A percentile compares a stretch with the other conserved stretches of the same genome.
Conservation (phyloP, 35 echinoderm and acorn worm genomes). For the Nesometra sesokonis region DNA sequence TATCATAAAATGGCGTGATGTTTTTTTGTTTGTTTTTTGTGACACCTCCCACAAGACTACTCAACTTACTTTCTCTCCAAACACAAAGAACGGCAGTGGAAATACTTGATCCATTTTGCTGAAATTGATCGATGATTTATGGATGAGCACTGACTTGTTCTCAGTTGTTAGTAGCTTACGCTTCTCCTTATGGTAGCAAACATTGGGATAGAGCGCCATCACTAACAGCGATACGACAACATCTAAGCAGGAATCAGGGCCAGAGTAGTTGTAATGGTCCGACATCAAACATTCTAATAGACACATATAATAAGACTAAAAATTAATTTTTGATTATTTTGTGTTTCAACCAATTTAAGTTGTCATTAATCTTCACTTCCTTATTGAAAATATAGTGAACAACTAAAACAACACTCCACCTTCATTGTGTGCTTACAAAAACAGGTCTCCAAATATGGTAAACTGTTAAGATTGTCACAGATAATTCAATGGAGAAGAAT, state of each 20-base stretch:
- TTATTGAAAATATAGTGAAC: too few species aligned
- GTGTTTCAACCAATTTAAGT: not conserved
- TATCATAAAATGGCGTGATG: too few species aligned
- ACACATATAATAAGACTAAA: not conserved
- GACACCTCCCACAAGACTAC: too few species aligned
- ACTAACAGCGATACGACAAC: conserved; percentile 58
- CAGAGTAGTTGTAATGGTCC: conserved; percentile 69
- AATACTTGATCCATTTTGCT: conserved; percentile 96
- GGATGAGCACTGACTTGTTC: conserved; percentile 88
- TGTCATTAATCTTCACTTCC: too few species aligned
- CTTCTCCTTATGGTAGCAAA: conserved; percentile 85
- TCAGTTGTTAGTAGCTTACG: conserved; percentile 89
- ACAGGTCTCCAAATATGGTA: too few species aligned
- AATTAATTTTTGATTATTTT: not conserved
- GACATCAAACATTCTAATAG: conserved; percentile 57
- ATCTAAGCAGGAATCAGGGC: conserved; percentile 68
- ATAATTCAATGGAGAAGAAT: too few species aligned
- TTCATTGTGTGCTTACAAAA: too few species aligned
- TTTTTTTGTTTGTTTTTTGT: too few species aligned
- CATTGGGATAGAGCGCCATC: conserved; percentile 85
- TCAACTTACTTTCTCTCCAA: conserved; percentile 73
- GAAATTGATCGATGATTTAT: conserved; percentile 93
- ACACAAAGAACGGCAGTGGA: conserved; percentile 84
- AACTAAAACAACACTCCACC: too few species aligned
- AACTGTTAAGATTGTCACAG: too few species aligned